A percentile compares a stretch with the other conserved stretches of the same genome.
Evolutionary conservation across 1,140 invertebrate genomes (phyloP).

Genomic region (Drosophila baimaii): DNA sequence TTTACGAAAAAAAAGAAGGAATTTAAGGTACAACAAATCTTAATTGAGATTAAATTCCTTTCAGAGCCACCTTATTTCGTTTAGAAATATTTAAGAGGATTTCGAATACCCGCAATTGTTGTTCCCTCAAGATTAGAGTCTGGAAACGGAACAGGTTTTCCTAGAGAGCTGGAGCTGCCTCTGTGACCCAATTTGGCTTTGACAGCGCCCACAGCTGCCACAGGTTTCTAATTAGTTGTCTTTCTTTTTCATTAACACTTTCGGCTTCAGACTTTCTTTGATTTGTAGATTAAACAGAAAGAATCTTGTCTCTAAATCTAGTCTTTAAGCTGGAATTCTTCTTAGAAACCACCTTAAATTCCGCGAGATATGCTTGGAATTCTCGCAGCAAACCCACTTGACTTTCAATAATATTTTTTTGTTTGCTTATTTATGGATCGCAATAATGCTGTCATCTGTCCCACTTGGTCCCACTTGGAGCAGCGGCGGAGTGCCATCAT

Average conservation of each 20-base stretch:
- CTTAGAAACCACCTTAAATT: not conserved
- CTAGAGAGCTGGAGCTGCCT: not conserved
- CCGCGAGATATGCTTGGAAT: not conserved
- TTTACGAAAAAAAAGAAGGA: not conserved
- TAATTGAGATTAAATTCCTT: not conserved
- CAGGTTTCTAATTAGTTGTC: slow-evolving; percentile 8
- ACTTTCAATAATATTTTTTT: not conserved
- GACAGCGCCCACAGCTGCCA: too few species aligned
- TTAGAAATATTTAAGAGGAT: slow-evolving; percentile 18
- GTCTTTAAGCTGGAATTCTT: too few species aligned
- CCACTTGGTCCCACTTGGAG: not conserved
- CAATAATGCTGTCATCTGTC: slow-evolving; percentile 12
- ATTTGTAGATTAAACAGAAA: not conserved
- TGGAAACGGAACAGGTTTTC: slow-evolving; percentile 11
- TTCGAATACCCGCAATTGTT: not conserved
- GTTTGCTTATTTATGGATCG: slow-evolving; percentile 9
- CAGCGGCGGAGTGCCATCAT: slow-evolving; percentile 10
- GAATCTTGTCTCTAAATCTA: too few species aligned
- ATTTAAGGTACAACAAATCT: not conserved
- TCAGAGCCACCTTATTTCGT: not conserved
- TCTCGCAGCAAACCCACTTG: not conserved
- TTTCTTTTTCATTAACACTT: slow-evolving; percentile 12
- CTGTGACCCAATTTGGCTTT: slow-evolving; percentile 9
- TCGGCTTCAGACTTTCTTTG: not conserved
- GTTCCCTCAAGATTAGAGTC: not conserved